These are phyloP conservation scores for Potamarius usumacintae DNA, from an alignment of 2,113 vertebrate species.

Conservation along the genomic window DNA sequence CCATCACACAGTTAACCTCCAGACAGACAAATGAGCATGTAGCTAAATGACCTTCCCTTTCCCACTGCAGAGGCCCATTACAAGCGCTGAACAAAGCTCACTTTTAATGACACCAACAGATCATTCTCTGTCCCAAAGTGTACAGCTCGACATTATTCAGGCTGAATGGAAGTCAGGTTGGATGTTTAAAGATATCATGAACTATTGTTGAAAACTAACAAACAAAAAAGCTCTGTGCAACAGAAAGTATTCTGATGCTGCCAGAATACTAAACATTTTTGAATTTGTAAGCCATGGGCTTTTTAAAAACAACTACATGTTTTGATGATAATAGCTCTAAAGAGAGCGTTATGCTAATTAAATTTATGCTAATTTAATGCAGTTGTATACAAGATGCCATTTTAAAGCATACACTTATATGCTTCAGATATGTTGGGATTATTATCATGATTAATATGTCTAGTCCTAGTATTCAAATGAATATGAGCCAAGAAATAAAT, in stretches of 20 bases:
- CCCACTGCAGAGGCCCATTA: constrained; percentile 45
- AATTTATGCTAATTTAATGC: constrained; percentile 17
- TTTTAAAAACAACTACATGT: neutral
- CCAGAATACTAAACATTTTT: neutral
- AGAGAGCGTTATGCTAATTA: neutral
- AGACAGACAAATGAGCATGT: constrained; percentile 64
- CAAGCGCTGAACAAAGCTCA: constrained; percentile 43
- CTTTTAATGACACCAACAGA: constrained; percentile 36
- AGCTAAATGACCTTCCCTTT: constrained; percentile 55
- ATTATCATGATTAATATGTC: constrained; percentile 10
- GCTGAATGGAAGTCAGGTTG: neutral
- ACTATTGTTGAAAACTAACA: neutral
- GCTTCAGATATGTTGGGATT: neutral
- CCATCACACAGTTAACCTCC: constrained; percentile 64
- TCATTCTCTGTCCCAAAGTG: constrained; percentile 20
- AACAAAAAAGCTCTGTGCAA: neutral
- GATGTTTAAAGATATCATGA: constrained; percentile 16
- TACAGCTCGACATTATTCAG: constrained; percentile 5
- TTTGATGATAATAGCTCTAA: neutral
- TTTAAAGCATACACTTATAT: constrained; percentile 29
- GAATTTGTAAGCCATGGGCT: neutral
- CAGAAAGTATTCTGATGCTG: neutral
- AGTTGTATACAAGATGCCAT: constrained; percentile 20
- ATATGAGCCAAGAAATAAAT: constrained; percentile 26
- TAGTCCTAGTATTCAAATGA: constrained; percentile 14